These are phyloP conservation scores for Mormyrops attenuatus DNA, from an alignment of 2,797 vertebrate genomes.

Conservation along the genomic window DNA sequence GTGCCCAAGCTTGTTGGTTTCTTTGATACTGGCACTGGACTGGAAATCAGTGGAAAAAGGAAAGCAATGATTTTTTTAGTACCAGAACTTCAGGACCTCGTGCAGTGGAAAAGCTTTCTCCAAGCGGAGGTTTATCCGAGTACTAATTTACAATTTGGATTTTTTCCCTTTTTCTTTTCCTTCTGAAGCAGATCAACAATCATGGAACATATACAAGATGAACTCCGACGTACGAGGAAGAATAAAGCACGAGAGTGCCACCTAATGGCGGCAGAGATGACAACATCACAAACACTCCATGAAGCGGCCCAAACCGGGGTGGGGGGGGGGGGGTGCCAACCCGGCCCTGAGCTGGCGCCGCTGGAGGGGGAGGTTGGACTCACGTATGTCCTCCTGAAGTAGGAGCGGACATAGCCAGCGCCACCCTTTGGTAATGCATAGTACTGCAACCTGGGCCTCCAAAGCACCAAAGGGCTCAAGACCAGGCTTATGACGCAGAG, in stretches of 20 bases:
- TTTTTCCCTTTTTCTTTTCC: not conserved
- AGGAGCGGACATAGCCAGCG: slow-evolving; percentile 32
- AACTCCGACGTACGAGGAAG: not conserved
- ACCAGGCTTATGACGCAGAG: slow-evolving; percentile 2
- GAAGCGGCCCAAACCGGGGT: not conserved
- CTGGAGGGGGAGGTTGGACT: not conserved
- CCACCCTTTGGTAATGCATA: slow-evolving; percentile 72
- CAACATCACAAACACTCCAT: not conserved
- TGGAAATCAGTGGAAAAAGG: not conserved
- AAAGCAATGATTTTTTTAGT: not conserved
- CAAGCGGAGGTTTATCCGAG: not conserved
- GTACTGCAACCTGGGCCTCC: slow-evolving; percentile 50
- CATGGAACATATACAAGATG: not conserved
- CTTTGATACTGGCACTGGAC: not conserved
- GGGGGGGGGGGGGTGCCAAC: not conserved
- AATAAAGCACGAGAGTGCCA: not conserved
- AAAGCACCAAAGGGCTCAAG: slow-evolving; percentile 18
- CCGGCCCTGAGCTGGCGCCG: not conserved
- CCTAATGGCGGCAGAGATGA: not conserved
- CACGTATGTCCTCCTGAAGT: not conserved
- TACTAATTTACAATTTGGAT: not conserved
- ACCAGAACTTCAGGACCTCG: not conserved
- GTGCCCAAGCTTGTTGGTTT: not conserved
- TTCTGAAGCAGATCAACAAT: not conserved
- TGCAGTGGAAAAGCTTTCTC: not conserved